phyloP scores from a whole-genome alignment of 2,113 vertebrate genomes.

The Petroica traversi region DNA sequence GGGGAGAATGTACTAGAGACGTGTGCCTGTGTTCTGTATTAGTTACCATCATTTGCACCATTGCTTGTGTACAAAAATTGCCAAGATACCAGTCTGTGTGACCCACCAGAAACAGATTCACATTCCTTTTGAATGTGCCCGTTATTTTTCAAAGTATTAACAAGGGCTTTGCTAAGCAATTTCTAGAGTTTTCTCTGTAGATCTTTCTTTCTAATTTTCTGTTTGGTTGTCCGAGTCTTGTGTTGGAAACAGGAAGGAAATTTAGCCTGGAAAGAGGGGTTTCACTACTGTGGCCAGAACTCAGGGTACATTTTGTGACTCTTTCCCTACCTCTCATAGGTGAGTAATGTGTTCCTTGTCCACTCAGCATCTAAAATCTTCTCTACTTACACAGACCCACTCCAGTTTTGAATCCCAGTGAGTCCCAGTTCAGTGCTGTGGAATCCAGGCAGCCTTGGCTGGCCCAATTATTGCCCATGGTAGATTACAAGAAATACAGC shows the following conservation, averaged over 20 bases:
- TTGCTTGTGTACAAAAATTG: not conserved
- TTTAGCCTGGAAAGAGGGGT: not conserved
- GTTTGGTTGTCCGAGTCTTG: not conserved
- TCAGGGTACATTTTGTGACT: accelerated
- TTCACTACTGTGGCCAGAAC: not conserved
- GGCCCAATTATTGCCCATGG: accelerated
- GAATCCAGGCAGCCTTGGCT: not conserved
- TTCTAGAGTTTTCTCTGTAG: not conserved
- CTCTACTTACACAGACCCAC: not conserved
- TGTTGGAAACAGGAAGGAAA: not conserved
- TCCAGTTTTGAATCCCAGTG: not conserved
- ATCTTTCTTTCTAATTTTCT: not conserved
- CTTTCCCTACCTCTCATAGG: not conserved
- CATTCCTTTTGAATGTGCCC: not conserved
- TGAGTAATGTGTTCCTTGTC: not conserved
- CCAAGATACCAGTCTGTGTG: not conserved
- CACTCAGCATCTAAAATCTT: not conserved
- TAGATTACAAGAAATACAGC: not conserved
- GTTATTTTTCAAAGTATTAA: not conserved
- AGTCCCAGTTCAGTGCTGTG: not conserved
- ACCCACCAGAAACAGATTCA: not conserved
- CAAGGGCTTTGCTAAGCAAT: not conserved
- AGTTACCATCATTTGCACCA: not conserved
- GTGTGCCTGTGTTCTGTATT: not conserved
- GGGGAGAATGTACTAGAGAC: not conserved